Evolutionary conservation across 2,797 vertebrate genomes (phyloP), one percentile per base, ranked within the genome.

Genomic region (Masticophis lateralis): DNA sequence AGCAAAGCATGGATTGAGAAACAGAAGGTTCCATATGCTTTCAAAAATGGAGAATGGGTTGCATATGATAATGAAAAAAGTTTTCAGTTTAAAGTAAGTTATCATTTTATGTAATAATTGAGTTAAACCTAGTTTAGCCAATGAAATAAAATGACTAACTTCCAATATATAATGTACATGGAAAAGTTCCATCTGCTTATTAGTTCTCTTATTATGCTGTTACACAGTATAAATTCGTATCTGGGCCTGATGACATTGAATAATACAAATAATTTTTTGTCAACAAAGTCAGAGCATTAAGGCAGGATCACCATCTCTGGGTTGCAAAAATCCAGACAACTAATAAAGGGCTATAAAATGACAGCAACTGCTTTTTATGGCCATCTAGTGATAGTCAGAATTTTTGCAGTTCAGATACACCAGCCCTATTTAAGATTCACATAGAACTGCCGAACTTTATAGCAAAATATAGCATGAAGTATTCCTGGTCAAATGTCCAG

Each of bases 11-110:
- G 98, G 98, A 98, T 98, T 93, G 94, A 98, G 0, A 95, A 98
- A 88, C 98, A 98, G 94, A 97, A 95, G 88, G 98, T 98, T 86
- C 98, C 98, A 0, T 99, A 98, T 94, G 98, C 98, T 94, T 87
- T 74, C 87, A 98, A 98, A 94, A 97, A 97, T 92, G 96, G 92
- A 5, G 97, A 98, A 91, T 99, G 98, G 98, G 98, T 98, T 66
- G 98, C 98, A 96, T 99, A 98, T 90, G 98, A 99, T 94, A 97
- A 92, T 94, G 94, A 12, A 53, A 91, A 95, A 87, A 99, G 98
- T 96, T 99, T 97, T 94, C 96, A 96, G 43, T 96, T 88, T 93
- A 99, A 99, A 97, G 98, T 98, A 94, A 94, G 96, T 91, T 79
- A n/a, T 22, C 12, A n/a, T 83, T 93, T 93, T 88, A 32, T 51